phyloP scores from a whole-genome alignment of 2,888 invertebrate species.

The Mythimna pallens region DNA sequence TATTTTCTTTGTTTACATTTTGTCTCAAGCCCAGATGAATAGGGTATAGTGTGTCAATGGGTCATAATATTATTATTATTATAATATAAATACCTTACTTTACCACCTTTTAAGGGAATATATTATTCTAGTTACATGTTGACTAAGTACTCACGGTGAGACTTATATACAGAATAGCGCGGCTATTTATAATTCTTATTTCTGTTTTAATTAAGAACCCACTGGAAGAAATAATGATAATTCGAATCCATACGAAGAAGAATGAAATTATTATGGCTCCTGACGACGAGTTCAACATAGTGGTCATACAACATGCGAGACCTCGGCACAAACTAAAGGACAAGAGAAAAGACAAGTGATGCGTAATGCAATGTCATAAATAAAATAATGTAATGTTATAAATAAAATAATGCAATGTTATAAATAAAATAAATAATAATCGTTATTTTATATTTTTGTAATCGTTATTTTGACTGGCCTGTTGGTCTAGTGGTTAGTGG shows the following conservation, averaged over 20 bases:
- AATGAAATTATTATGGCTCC: slow-evolving; percentile 81
- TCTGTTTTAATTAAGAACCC: slow-evolving; percentile 72
- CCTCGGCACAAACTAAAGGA: slow-evolving; percentile 49
- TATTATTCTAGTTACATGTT: too few species aligned
- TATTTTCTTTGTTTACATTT: too few species aligned
- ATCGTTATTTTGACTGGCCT: too few species aligned
- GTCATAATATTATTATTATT: too few species aligned
- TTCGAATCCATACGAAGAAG: slow-evolving; percentile 80
- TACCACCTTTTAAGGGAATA: too few species aligned
- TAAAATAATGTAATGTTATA: neutral
- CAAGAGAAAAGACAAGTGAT: slow-evolving; percentile 57
- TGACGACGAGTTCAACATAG: slow-evolving; percentile 80
- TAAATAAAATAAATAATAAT: neutral
- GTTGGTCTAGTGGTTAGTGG: too few species aligned
- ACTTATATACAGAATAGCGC: too few species aligned
- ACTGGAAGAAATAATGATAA: slow-evolving; percentile 78
- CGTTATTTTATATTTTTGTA: too few species aligned
- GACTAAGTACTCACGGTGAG: too few species aligned
- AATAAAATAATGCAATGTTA: neutral
- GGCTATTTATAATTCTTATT: neutral
- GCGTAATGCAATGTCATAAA: neutral
- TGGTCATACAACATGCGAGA: slow-evolving; percentile 79
- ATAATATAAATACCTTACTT: too few species aligned
- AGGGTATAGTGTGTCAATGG: too few species aligned
- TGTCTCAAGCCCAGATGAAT: too few species aligned